phyloP scores from a whole-genome alignment of 2,888 invertebrate genomes.

The Drosophila kokeensis region DNA sequence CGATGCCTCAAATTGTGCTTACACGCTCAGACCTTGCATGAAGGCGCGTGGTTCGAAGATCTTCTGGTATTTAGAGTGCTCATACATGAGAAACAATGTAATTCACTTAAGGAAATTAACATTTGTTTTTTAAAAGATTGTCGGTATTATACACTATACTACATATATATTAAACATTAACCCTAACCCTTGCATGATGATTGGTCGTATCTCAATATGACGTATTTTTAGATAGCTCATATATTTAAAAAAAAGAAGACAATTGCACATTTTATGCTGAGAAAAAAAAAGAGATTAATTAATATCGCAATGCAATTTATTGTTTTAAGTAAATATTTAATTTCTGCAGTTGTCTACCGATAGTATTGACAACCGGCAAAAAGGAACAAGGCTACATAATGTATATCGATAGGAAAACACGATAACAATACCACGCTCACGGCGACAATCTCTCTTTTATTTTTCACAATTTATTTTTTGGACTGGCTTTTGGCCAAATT shows the following conservation, averaged over 20 bases:
- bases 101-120: background rate
- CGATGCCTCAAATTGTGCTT: slow-evolving; percentile 34
- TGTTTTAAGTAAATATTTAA: background rate
- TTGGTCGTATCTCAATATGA: slow-evolving; percentile 14
- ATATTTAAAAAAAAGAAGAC: background rate
- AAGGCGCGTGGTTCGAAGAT: slow-evolving; percentile 17
- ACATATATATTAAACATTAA: background rate
- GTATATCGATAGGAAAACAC: slow-evolving; percentile 39
- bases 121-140: background rate
- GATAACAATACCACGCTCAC: slow-evolving; percentile 50
- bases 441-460: slow-evolving; percentile 48
- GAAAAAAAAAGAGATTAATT: background rate
- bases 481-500: slow-evolving; percentile 69
- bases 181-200: slow-evolving; percentile 17
- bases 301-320: background rate
- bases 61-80: background rate
- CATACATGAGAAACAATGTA: background rate
- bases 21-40: slow-evolving; percentile 46
- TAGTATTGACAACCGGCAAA: slow-evolving; percentile 33
- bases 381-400: slow-evolving; percentile 13
- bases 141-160: no score
- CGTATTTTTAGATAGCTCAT: background rate
- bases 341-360: slow-evolving; percentile 12
- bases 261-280: background rate
- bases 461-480: slow-evolving; percentile 64